These are phyloP conservation scores for Fopius arisanus DNA, from an alignment of 1,140 invertebrate species.

Conservation along the genomic window DNA sequence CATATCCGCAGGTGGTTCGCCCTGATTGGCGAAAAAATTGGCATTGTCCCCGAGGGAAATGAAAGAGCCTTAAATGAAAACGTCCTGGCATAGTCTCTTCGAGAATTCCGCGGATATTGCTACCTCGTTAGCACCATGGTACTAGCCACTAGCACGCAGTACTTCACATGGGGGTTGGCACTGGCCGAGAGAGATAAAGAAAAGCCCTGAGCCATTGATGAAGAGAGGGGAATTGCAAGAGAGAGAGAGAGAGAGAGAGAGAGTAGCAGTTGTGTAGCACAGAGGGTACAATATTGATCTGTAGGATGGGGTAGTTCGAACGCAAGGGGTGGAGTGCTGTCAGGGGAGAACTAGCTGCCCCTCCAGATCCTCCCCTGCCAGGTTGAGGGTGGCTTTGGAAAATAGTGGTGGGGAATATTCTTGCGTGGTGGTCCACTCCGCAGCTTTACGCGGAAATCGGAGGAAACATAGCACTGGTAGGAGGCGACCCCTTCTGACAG, in stretches of 20 bases:
- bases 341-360: background rate
- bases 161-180: background rate
- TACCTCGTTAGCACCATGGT: background rate
- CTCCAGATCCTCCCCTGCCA: background rate
- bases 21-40: background rate
- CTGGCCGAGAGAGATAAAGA: background rate
- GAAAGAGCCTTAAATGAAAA: background rate
- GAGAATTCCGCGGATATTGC: background rate
- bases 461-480: slow-evolving; percentile 43
- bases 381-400: slow-evolving; percentile 4
- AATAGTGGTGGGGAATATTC: slow-evolving; percentile 14
- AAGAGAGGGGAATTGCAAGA: background rate
- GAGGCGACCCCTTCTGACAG: slow-evolving; percentile 38
- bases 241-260: background rate
- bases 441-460: slow-evolving; percentile 56
- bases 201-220: background rate
- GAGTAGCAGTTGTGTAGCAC: slow-evolving; percentile 24
- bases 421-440: slow-evolving; percentile 62
- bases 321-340: slow-evolving; percentile 38
- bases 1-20: background rate
- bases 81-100: background rate
- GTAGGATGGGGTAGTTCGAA: slow-evolving; percentile 51
- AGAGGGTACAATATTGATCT: slow-evolving; percentile 61
- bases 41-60: background rate
- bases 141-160: background rate